These are phyloP conservation scores for Cataglyphis livida DNA, from an alignment of 2,888 invertebrate species.

Conservation along the genomic window DNA sequence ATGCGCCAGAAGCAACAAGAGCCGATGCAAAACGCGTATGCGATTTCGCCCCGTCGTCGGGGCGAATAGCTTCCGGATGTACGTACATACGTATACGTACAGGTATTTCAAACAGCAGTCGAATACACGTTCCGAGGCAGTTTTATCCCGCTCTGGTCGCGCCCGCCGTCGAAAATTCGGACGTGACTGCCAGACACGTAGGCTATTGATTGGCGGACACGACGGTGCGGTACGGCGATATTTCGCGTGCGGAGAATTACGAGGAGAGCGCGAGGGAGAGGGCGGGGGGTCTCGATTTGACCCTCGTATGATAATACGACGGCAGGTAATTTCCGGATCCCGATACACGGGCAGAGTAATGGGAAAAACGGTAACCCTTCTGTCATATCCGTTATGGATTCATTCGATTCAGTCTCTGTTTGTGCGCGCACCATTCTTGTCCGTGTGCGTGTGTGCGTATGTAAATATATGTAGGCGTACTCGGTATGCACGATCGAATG, in stretches of 20 bases:
- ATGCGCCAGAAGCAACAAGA: background rate
- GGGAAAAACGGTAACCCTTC: constrained; percentile 79
- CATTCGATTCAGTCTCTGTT: constrained; percentile 68
- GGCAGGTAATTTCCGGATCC: constrained; percentile 82
- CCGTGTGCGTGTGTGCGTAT: background rate
- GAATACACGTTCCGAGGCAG: constrained; percentile 61
- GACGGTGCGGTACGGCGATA: constrained; percentile 60
- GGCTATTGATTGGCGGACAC: constrained; percentile 73
- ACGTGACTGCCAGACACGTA: constrained; percentile 69
- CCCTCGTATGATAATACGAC: constrained; percentile 81
- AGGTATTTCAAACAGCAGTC: constrained; percentile 62
- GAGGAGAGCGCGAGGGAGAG: constrained; percentile 27
- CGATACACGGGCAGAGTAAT: constrained; percentile 77
- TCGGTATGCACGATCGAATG: constrained; percentile 50
- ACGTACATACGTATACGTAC: constrained; percentile 50
- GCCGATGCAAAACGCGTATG: background rate
- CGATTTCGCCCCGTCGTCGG: constrained; percentile 21
- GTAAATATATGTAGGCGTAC: background rate
- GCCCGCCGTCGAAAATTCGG: constrained; percentile 63
- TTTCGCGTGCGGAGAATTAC: constrained; percentile 52
- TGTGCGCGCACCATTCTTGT: background rate
- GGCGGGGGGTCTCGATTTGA: constrained; percentile 75
- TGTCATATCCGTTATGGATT: constrained; percentile 78
- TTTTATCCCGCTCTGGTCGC: constrained; percentile 61
- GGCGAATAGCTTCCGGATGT: constrained; percentile 7